Conservation (phyloP, 1,140 invertebrate genomes). For the Drosophila orena region DNA sequence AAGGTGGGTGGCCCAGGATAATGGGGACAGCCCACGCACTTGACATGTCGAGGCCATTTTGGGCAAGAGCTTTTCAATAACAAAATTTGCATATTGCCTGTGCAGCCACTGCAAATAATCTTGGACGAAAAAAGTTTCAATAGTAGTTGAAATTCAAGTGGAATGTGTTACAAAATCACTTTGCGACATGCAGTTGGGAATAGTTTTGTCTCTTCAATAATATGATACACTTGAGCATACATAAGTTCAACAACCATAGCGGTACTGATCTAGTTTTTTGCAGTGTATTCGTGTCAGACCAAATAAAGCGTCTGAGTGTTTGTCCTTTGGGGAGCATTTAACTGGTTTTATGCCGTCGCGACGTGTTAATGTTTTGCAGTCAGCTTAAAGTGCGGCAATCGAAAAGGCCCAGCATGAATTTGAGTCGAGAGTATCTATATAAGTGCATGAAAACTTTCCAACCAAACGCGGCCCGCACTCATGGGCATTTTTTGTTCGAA, state of each 20-base stretch:
- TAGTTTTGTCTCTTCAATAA: neutral
- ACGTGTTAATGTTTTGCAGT: constrained; percentile 66
- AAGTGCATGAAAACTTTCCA: constrained; percentile 39
- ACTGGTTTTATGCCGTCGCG: constrained; percentile 64
- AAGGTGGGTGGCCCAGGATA: constrained; percentile 23
- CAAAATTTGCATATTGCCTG: constrained; percentile 51
- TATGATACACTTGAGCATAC: neutral
- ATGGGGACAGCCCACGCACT: constrained; percentile 7
- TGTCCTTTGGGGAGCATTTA: constrained; percentile 56
- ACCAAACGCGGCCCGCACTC: constrained; percentile 31
- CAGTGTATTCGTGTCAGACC: constrained; percentile 7
- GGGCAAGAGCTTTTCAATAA: constrained; percentile 55
- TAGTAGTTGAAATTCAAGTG: no score
- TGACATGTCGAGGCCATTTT: constrained; percentile 42
- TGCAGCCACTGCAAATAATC: neutral
- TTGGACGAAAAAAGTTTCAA: no score
- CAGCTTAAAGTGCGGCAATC: constrained; percentile 19
- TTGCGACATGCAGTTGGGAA: no score
- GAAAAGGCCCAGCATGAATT: constrained; percentile 17
- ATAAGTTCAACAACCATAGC: neutral
- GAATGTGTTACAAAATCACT: no score
- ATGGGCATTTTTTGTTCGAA: constrained; percentile 52
- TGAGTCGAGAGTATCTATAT: constrained; percentile 8
- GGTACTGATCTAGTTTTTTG: neutral
- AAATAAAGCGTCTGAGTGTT: constrained; percentile 50